Evolutionary conservation across 2,888 invertebrate species (phyloP), one percentile per base, ranked within the genome.

Genomic region (Ptychoptera albimana): DNA sequence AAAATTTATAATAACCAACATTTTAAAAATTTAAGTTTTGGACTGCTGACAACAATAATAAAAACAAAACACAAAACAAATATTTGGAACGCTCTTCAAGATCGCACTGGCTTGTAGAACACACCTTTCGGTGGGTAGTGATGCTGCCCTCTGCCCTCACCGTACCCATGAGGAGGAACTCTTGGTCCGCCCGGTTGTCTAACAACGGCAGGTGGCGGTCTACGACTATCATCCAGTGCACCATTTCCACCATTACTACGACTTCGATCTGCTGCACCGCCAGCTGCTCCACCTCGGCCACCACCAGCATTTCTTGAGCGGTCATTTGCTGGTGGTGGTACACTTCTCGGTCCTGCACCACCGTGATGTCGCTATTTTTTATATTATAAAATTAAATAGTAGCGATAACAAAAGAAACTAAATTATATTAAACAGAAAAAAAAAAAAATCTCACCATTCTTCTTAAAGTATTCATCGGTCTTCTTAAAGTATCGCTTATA

Each of bases 401-500:
- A n/a, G n/a, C n/a, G n/a, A n/a, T n/a, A n/a, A 36, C 16, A 35
- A 31, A 44, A 32, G 10, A 14, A 14, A 12, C 8, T 32, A 15
- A 10, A 35, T 39, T 11, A 31, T 31, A 40, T 4, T 30, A 31
- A 12, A 4, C 39, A 29, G 4, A 43, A 23, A 11, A 35, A 45
- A 9, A 37, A 47, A 23, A 14, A 45, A 5, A 23, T 45, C 63
- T 67, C 60, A 82, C 82, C 86, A 92, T 91, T 69, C 91, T 74
- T 51, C 89, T 71, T 46, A 92, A 67, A 38, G 92, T 92, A 63
- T 87, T 86, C 79, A 92, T 91, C 30, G 92, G 92, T 52, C 87
- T 76, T 36, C 91, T 73, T 23, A 92, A 68, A 6, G 93, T 92
- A 60, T 96, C 93, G 50, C 89, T 87, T 53, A 98, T 75, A 51